Conservation (phyloP, 2,888 invertebrate species). For the Omphaloscelis lunosa region DNA sequence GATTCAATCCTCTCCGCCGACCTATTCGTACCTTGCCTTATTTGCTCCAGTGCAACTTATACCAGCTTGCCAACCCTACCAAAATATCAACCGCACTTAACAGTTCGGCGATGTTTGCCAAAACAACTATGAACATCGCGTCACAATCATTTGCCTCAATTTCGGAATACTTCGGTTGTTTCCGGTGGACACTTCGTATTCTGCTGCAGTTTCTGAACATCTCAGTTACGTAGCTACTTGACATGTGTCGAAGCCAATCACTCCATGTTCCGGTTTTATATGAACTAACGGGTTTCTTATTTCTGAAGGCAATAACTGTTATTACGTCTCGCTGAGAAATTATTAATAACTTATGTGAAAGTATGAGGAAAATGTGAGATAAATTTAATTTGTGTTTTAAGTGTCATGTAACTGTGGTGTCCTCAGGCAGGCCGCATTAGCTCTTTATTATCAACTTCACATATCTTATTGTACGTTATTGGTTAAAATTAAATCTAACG, state of each 20-base stretch:
- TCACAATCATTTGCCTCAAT: constrained; percentile 37
- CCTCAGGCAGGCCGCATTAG: background rate
- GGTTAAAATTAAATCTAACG: no score
- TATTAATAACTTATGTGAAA: constrained; percentile 2
- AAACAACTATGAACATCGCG: constrained; percentile 49
- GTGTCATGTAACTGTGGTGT: background rate
- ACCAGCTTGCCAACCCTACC: constrained; percentile 41
- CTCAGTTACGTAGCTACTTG: constrained; percentile 46
- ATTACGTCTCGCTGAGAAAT: background rate
- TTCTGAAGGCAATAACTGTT: constrained; percentile 28
- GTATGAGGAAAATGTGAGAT: constrained; percentile 2
- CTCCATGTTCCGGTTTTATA: constrained; percentile 45
- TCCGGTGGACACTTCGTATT: constrained; percentile 60
- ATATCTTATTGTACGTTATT: background rate
- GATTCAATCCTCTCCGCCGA: background rate
- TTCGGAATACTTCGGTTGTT: constrained; percentile 44
- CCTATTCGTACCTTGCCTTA: background rate
- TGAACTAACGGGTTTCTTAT: constrained; percentile 31
- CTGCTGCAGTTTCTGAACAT: constrained; percentile 34
- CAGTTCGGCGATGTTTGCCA: constrained; percentile 50
- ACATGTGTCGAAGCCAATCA: constrained; percentile 42
- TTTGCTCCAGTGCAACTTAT: background rate
- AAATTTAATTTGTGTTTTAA: background rate
- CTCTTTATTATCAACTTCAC: no score
- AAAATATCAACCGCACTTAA: constrained; percentile 28